phyloP scores from a whole-genome alignment of 2,888 invertebrate species.

The Protonemura montana region DNA sequence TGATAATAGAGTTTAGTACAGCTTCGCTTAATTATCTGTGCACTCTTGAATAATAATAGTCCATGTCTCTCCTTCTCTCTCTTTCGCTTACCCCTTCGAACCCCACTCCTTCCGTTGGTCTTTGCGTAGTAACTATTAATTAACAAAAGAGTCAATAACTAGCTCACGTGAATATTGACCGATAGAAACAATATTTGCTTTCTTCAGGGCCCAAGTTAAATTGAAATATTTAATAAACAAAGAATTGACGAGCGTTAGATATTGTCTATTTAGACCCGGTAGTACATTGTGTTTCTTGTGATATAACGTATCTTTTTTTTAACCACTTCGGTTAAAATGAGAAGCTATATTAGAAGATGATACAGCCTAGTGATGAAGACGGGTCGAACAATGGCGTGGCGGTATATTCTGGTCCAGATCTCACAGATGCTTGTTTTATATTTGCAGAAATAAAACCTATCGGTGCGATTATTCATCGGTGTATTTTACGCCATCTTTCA shows the following conservation, averaged over 20 bases:
- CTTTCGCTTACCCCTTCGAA: background rate
- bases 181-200: background rate
- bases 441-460: too few relatives aligned
- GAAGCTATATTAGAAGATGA: too few relatives aligned
- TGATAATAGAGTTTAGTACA: slow-evolving; percentile 51
- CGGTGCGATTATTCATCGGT: too few relatives aligned
- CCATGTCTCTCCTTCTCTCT: slow-evolving; percentile 29
- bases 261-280: too few relatives aligned
- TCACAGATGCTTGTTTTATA: too few relatives aligned
- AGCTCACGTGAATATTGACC: slow-evolving; percentile 7
- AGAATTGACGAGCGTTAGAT: background rate
- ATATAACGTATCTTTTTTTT: too few relatives aligned
- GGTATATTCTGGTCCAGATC: too few relatives aligned
- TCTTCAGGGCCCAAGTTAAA: background rate
- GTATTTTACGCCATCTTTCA: too few relatives aligned
- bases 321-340: too few relatives aligned
- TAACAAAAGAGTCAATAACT: background rate
- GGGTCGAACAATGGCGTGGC: too few relatives aligned
- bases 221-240: background rate
- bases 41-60: slow-evolving; percentile 49
- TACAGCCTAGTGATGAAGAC: too few relatives aligned
- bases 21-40: slow-evolving; percentile 51
- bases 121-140: slow-evolving; percentile 7
- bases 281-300: too few relatives aligned
- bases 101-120: background rate